Percentiles rank a stretch among this genome's conserved stretches.
Evolutionary conservation across 2,888 invertebrate genomes (phyloP).

Genomic region (Prosopocoilus inquinatus): DNA sequence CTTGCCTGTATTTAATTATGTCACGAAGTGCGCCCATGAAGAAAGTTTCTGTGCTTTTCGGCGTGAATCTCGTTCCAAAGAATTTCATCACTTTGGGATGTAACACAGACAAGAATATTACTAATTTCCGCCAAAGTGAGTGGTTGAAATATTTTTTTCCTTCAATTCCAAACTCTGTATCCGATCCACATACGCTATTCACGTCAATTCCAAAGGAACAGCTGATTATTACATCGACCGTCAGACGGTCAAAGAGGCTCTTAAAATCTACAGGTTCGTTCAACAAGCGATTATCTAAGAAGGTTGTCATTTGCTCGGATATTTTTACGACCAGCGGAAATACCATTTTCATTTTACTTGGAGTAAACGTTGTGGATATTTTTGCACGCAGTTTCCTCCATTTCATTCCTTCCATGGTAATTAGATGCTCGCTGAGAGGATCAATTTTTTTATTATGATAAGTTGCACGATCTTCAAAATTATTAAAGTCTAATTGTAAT

Average conservation of each 20-base stretch:
- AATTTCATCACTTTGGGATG: conserved; percentile 29
- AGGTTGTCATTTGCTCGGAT: conserved; percentile 51
- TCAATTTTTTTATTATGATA: conserved; percentile 57
- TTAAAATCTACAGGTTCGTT: conserved; percentile 32
- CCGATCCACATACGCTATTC: conserved; percentile 53
- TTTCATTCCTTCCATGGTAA: conserved; percentile 53
- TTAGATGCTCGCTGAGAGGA: conserved; percentile 57
- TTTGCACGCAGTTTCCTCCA: conserved; percentile 62
- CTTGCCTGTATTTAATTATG: conserved; percentile 47
- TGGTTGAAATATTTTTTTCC: conserved; percentile 25
- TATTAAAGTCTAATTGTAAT: conserved; percentile 56
- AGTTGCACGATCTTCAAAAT: conserved; percentile 61
- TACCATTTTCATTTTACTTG: conserved; percentile 63
- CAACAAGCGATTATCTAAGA: conserved; percentile 26
- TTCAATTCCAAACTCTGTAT: conserved; percentile 50
- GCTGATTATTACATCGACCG: conserved; percentile 58
- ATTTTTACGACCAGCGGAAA: conserved; percentile 57
- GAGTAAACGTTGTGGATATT: conserved; percentile 62
- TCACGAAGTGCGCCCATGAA: conserved; percentile 44
- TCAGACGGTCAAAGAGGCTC: conserved; percentile 55
- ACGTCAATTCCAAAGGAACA: conserved; percentile 59
- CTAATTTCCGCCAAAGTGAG: conserved; percentile 20
- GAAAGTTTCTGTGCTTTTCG: conserved; percentile 22
- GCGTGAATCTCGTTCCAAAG: conserved; percentile 21
- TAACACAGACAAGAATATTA: conserved; percentile 24